phyloP scores from a whole-genome alignment of 37 sponge, comb jelly and placozoan genomes.

The Dysidea cf. avara region DNA sequence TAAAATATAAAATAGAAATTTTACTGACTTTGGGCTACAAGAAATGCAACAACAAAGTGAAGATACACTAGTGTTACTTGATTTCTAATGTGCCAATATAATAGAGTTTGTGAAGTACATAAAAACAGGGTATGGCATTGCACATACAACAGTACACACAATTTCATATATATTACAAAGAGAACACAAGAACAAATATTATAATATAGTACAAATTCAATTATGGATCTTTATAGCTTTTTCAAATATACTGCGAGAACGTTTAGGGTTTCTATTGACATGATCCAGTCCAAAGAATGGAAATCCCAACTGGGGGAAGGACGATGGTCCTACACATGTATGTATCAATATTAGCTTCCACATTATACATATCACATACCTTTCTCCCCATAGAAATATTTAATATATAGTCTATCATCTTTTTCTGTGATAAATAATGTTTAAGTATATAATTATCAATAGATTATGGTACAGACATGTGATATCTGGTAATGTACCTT shows the following conservation, averaged over 20 bases:
- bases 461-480: background rate
- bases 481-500: conserved; percentile 43
- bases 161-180: background rate
- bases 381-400: no score
- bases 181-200: background rate
- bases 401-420: conserved; percentile 23
- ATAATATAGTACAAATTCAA: conserved; percentile 15
- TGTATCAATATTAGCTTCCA: no score
- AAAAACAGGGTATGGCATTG: no score
- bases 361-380: no score
- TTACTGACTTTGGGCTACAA: no score
- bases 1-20: no score
- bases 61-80: no score
- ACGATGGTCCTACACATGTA: no score
- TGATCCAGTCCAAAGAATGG: conserved; percentile 91
- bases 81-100: no score
- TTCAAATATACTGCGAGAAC: conserved; percentile 58
- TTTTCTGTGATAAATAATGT: conserved; percentile 19
- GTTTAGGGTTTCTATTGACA: conserved; percentile 77
- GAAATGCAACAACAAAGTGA: no score
- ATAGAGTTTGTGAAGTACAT: no score
- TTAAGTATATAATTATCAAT: background rate
- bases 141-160: conserved; percentile 10
- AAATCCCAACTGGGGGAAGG: conserved; percentile 66
- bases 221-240: conserved; percentile 88